Evolutionary conservation across 2,797 vertebrate species (phyloP), one percentile per base, ranked within the genome.

Genomic region (Diceros bicornis): DNA sequence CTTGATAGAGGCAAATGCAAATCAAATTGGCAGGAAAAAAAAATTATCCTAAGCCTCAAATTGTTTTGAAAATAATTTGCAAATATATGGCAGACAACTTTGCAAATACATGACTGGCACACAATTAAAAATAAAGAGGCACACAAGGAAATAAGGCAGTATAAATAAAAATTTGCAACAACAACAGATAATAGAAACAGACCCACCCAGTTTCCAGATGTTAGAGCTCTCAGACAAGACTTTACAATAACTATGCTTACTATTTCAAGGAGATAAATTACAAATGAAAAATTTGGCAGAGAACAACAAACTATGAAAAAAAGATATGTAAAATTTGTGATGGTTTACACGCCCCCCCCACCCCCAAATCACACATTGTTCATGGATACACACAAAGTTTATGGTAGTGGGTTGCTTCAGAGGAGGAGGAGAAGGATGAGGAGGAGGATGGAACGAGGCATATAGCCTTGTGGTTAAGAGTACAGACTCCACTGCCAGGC

Each of bases 41-140:
- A 61, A 47, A 88, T 88, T 44, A 59, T 74, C 37, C 55, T 20
- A 77, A 41, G 23, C 37, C 23, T 62, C 44, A 50, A 89, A 50
- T 89, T 62, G 77, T 34, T 89, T 89, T 89, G 57, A 75, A 88
- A 89, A 50, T 64, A 50, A 62, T 89, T 50, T 50, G 37, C 29
- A 61, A 44, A 52, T 41, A 74, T 55, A 25, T 64, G 41, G 13
- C 34, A 71, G 71, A 41, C 20, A 79, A 32, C 4, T 69, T 57
- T 81, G 47, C 1, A 72, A 72, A 83, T 25, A 59, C 14, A 13
- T 34, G 55, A 50, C 16, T 61, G 41, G 32, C 4, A 34, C 16
- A 37, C 23, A 82, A 34, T 52, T 52, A 14, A 52, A 52, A 52
- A 52, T 52, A 52, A 52, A 52, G 50, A 52, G 50, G 50, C 14